Evolutionary conservation across 2,888 invertebrate genomes (phyloP).

Genomic region (Creontiades dilutus): DNA sequence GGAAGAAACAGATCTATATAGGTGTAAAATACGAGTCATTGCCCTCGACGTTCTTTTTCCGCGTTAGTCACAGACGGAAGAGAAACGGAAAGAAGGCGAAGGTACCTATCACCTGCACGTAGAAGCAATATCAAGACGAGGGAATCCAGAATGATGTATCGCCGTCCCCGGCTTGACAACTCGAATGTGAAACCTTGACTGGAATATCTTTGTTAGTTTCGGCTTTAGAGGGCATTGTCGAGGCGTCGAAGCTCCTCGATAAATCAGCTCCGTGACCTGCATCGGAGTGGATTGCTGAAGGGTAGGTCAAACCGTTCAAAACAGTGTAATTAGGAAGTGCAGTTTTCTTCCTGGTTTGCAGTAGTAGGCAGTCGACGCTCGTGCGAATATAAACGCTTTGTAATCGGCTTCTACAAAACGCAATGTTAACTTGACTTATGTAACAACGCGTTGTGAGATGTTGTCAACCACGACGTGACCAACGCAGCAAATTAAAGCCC

Average conservation of each 20-base stretch:
- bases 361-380: not conserved
- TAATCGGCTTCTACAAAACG: too few relatives aligned
- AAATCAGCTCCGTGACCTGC: slow-evolving; percentile 27
- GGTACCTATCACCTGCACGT: not conserved
- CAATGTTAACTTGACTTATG: too few relatives aligned
- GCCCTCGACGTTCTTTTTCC: not conserved
- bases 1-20: too few relatives aligned
- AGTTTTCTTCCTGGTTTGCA: not conserved
- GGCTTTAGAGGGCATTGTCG: not conserved
- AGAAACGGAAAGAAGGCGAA: not conserved
- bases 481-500: too few relatives aligned
- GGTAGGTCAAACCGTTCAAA: not conserved
- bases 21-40: not conserved
- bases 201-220: slow-evolving; percentile 16
- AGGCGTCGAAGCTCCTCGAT: slow-evolving; percentile 6
- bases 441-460: too few relatives aligned
- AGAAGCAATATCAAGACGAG: slow-evolving; percentile 14
- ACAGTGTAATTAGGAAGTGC: not conserved
- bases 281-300: not conserved
- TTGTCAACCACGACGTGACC: too few relatives aligned
- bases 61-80: slow-evolving; percentile 21
- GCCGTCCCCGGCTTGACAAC: not conserved
- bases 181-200: slow-evolving; percentile 18
- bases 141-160: not conserved
- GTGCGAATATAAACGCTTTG: too few relatives aligned